A percentile compares a stretch with the other conserved stretches of the same genome.
These are phyloP conservation scores for Diaperis boleti DNA, from an alignment of 2,888 invertebrate genomes.

Conservation along the genomic window DNA sequence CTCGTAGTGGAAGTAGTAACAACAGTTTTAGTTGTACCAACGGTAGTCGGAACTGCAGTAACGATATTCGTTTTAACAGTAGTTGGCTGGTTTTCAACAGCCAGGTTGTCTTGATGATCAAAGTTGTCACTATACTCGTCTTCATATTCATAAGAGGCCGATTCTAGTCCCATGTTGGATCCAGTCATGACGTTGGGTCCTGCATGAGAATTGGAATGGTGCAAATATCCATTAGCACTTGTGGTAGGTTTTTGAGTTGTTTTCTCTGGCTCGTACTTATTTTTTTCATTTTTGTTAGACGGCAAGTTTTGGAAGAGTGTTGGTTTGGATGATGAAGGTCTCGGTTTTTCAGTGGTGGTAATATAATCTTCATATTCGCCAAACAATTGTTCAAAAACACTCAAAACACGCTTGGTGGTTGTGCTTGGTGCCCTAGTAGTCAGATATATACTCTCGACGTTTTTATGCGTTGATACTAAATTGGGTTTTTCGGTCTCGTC, in stretches of 20 bases:
- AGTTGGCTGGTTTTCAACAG: slow-evolving; percentile 55
- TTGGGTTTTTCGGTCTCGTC: slow-evolving; percentile 51
- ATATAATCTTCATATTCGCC: slow-evolving; percentile 63
- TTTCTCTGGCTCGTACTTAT: slow-evolving; percentile 44
- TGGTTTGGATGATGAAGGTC: slow-evolving; percentile 49
- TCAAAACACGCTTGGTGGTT: slow-evolving; percentile 64
- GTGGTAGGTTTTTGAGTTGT: slow-evolving; percentile 46
- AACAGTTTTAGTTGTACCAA: slow-evolving; percentile 43
- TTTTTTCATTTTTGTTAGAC: slow-evolving; percentile 47
- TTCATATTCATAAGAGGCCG: slow-evolving; percentile 58
- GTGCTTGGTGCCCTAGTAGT: slow-evolving; percentile 53
- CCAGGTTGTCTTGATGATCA: slow-evolving; percentile 55
- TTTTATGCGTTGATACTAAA: slow-evolving; percentile 55
- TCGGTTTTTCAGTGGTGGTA: slow-evolving; percentile 52
- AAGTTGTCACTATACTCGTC: slow-evolving; percentile 57
- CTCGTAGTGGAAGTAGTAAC: slow-evolving; percentile 38
- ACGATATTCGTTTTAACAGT: slow-evolving; percentile 40
- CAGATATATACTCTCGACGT: slow-evolving; percentile 50
- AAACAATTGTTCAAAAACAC: slow-evolving; percentile 64
- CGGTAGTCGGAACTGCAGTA: slow-evolving; percentile 38
- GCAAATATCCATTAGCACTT: slow-evolving; percentile 40
- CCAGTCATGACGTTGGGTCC: slow-evolving; percentile 55
- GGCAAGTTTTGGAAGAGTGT: slow-evolving; percentile 53
- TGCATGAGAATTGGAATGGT: slow-evolving; percentile 50
- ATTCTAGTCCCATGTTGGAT: slow-evolving; percentile 54